phyloP scores from a whole-genome alignment of 92 coral and sea anemone species.

The Phenganax stokvisi region DNA sequence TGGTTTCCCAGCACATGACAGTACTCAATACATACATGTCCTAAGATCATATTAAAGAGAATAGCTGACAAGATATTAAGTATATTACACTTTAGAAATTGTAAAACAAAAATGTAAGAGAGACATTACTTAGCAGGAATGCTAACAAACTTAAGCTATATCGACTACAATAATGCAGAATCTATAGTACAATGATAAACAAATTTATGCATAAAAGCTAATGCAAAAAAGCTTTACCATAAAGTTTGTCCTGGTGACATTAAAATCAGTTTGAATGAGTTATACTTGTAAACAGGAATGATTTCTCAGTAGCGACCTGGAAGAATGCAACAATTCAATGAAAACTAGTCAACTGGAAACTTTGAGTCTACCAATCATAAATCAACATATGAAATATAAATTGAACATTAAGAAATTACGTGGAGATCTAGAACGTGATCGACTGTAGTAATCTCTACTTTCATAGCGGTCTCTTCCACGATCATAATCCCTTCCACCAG shows the following conservation, averaged over 20 bases:
- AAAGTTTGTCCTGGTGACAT: conserved; percentile 18
- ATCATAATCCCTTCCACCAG: conserved; percentile 51
- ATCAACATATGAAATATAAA: background rate
- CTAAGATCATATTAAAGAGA: background rate
- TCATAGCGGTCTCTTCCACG: conserved; percentile 44
- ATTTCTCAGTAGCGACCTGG: conserved; percentile 50
- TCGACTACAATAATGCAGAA: background rate
- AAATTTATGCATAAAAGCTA: background rate
- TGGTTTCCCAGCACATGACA: background rate
- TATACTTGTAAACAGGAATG: background rate
- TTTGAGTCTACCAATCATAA: background rate
- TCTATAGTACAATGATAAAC: background rate
- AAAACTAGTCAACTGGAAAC: background rate
- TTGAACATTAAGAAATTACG: conserved; percentile 52
- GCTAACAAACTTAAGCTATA: background rate
- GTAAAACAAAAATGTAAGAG: background rate
- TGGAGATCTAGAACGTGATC: conserved; percentile 88
- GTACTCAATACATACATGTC: conserved; percentile 11
- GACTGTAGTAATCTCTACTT: conserved; percentile 56
- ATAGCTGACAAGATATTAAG: conserved; percentile 18
- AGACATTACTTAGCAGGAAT: background rate
- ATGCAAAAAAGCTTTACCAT: conserved; percentile 34
- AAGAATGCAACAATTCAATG: conserved; percentile 17
- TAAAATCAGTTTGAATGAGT: conserved; percentile 10
- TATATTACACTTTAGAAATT: conserved; percentile 21